phyloP scores from a whole-genome alignment of 2,888 invertebrate species.

The Cryptus armator region DNA sequence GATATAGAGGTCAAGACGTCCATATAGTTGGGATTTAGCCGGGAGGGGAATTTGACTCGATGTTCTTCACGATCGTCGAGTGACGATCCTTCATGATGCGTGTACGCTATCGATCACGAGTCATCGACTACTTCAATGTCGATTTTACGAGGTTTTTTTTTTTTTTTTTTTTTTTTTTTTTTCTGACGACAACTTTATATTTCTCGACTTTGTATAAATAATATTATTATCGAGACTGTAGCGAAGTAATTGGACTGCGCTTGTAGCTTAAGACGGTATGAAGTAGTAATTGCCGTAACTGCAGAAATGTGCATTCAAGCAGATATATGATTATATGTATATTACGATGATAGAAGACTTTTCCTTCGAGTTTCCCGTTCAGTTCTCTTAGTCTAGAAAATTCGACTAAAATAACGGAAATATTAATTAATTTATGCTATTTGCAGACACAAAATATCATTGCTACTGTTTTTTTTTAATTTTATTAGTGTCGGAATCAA shows the following conservation, averaged over 20 bases:
- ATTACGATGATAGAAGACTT: background rate
- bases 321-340: background rate
- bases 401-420: background rate
- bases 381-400: background rate
- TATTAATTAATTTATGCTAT: too few relatives aligned
- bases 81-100: slow-evolving; percentile 44
- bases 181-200: background rate
- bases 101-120: slow-evolving; percentile 58
- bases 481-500: too few relatives aligned
- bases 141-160: slow-evolving; percentile 45
- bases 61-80: slow-evolving; percentile 38
- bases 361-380: background rate
- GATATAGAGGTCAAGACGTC: slow-evolving; percentile 66
- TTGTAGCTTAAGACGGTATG: background rate
- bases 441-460: too few relatives aligned
- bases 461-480: too few relatives aligned
- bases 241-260: slow-evolving; percentile 4
- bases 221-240: slow-evolving; percentile 13
- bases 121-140: slow-evolving; percentile 56
- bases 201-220: slow-evolving; percentile 5
- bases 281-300: background rate
- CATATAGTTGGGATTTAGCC: slow-evolving; percentile 41
- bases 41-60: slow-evolving; percentile 48
- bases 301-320: background rate
- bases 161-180: slow-evolving; percentile 34